Percentiles rank a stretch among this genome's conserved stretches.
Evolutionary conservation across 2,113 vertebrate genomes (phyloP).

Genomic region (Seriola quinqueradiata): DNA sequence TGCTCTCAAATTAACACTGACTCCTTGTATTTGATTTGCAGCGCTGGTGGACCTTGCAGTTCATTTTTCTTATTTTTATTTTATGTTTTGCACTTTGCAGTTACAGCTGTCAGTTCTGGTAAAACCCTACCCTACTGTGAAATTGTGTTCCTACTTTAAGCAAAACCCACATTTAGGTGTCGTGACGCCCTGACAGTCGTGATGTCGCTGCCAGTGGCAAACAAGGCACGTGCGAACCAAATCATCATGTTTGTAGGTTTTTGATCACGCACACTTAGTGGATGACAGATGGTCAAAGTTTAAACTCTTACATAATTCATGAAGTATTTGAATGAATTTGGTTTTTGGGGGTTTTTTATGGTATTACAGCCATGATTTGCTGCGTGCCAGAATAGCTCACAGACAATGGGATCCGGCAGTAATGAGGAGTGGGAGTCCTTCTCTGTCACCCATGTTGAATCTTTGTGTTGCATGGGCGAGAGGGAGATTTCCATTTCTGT

Average conservation of each 20-base stretch:
- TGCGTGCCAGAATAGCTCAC: slow-evolving; percentile 23
- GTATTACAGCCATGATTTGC: neutral
- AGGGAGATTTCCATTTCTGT: slow-evolving; percentile 70
- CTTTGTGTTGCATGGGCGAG: slow-evolving; percentile 52
- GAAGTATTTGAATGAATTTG: slow-evolving; percentile 24
- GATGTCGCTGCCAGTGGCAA: neutral
- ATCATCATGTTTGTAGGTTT: neutral
- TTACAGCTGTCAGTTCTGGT: slow-evolving; percentile 22
- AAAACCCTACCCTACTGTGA: neutral
- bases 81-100: neutral
- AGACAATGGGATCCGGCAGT: slow-evolving; percentile 34
- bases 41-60: neutral
- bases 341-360: neutral
- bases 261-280: neutral
- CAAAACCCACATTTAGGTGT: slow-evolving; percentile 17
- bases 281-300: neutral
- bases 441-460: slow-evolving; percentile 51
- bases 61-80: neutral
- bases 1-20: slow-evolving; percentile 1
- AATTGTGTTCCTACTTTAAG: slow-evolving; percentile 1
- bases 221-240: slow-evolving; percentile 1
- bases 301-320: slow-evolving; percentile 12
- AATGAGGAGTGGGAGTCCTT: slow-evolving; percentile 63
- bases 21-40: neutral
- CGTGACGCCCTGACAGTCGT: neutral